These are phyloP conservation scores for Ispidina picta DNA, from an alignment of 2,797 vertebrate genomes.

Conservation along the genomic window DNA sequence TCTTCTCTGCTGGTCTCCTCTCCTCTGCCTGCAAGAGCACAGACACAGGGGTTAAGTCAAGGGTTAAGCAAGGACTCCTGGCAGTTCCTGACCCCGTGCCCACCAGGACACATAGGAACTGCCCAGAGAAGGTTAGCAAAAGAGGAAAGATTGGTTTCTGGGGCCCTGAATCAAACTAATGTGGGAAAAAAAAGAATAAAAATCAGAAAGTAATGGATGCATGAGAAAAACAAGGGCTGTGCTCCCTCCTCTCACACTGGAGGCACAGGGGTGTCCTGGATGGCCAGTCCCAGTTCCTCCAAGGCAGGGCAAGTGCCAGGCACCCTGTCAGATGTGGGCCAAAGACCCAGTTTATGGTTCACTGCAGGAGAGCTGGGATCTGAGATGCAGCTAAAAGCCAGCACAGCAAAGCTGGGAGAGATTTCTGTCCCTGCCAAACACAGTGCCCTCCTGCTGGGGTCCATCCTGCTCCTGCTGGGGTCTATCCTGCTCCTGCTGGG, in stretches of 20 bases:
- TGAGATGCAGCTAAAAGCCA: not conserved
- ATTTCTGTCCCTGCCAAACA: not conserved
- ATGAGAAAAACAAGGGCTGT: not conserved
- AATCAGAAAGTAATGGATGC: not conserved
- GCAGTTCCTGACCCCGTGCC: not conserved
- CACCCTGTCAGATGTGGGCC: not conserved
- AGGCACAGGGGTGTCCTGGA: not conserved
- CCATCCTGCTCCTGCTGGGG: too few species aligned
- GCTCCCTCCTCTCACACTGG: not conserved
- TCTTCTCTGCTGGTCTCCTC: conserved; percentile 62
- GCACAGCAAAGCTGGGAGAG: not conserved
- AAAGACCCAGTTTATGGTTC: not conserved
- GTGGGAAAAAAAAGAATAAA: not conserved
- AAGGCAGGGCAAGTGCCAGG: not conserved
- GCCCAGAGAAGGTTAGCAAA: not conserved
- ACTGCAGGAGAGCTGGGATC: not conserved
- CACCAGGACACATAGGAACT: not conserved
- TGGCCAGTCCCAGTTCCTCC: not conserved
- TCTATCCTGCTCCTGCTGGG: too few species aligned
- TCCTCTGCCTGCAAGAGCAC: conserved; percentile 48
- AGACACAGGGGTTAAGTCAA: not conserved
- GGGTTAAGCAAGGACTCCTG: not conserved
- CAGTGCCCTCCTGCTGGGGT: too few species aligned
- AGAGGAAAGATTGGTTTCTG: not conserved
- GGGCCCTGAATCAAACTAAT: not conserved